phyloP scores from a whole-genome alignment of 2,797 vertebrate genomes.

The Geotrypetes seraphini region DNA sequence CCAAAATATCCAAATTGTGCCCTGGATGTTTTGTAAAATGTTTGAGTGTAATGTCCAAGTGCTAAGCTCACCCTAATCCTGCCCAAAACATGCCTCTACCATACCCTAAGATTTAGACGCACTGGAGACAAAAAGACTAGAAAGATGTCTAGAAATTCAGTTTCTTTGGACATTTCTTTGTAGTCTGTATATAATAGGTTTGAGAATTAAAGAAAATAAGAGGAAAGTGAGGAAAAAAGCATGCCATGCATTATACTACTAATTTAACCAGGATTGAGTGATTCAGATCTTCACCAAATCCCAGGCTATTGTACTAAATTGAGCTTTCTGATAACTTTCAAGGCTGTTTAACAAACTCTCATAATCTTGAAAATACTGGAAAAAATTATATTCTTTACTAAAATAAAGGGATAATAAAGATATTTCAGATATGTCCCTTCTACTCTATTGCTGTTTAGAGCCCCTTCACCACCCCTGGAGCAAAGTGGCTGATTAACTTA shows the following conservation, averaged over 20 bases:
- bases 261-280: slow-evolving; percentile 25
- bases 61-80: too few species aligned
- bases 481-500: slow-evolving; percentile 4
- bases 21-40: too few species aligned
- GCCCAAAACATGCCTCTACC: too few species aligned
- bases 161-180: too few species aligned
- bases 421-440: neutral
- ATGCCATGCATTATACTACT: slow-evolving; percentile 27
- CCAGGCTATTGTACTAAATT: slow-evolving; percentile 6
- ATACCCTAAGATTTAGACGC: too few species aligned
- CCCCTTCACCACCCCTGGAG: neutral
- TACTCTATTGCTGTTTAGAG: neutral
- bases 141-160: too few species aligned
- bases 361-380: neutral
- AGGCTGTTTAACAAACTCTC: slow-evolving; percentile 20
- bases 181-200: slow-evolving; percentile 5
- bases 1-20: too few species aligned
- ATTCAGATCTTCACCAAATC: slow-evolving; percentile 26
- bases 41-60: too few species aligned
- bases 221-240: slow-evolving; percentile 15
- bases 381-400: neutral
- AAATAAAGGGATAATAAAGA: slow-evolving; percentile 5
- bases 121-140: too few species aligned
- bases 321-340: slow-evolving; percentile 30
- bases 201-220: slow-evolving; percentile 2